Conservation (phyloP, 2,797 vertebrate genomes). For the Lophius americanus region DNA sequence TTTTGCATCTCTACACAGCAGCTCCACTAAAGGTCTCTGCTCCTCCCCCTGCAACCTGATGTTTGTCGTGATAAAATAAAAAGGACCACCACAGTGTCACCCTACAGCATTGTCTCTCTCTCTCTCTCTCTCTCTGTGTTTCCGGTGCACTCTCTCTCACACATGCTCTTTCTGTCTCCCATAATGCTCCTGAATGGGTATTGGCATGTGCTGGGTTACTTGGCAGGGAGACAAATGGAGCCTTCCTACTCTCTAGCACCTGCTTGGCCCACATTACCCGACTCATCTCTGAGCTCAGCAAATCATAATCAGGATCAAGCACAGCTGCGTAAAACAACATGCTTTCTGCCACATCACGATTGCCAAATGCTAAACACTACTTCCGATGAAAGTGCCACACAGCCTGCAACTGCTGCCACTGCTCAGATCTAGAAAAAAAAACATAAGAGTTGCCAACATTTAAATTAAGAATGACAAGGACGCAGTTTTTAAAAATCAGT, state of each 20-base stretch:
- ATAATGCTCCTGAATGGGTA: slow-evolving; percentile 32
- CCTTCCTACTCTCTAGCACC: slow-evolving; percentile 56
- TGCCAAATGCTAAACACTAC: slow-evolving; percentile 43
- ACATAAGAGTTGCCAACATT: not conserved
- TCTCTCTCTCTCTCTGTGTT: not conserved
- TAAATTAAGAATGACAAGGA: not conserved
- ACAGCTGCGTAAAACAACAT: slow-evolving; percentile 64
- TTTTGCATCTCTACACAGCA: slow-evolving; percentile 26
- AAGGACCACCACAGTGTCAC: slow-evolving; percentile 26
- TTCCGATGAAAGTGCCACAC: slow-evolving; percentile 20
- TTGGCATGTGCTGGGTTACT: slow-evolving; percentile 60
- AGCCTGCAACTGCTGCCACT: slow-evolving; percentile 11
- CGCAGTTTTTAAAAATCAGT: not conserved
- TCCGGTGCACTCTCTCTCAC: slow-evolving; percentile 17
- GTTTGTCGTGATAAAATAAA: slow-evolving; percentile 36
- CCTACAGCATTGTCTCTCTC: slow-evolving; percentile 4
- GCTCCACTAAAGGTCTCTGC: slow-evolving; percentile 7
- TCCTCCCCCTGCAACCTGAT: slow-evolving; percentile 17
- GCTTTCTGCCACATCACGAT: slow-evolving; percentile 37
- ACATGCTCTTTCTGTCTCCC: slow-evolving; percentile 38
- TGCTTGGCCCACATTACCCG: slow-evolving; percentile 63
- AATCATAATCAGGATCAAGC: slow-evolving; percentile 56
- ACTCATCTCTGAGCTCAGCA: slow-evolving; percentile 60
- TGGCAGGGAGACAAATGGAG: slow-evolving; percentile 59
- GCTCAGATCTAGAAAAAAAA: slow-evolving; percentile 5